Evolutionary conservation across 1,140 invertebrate species (phyloP), one percentile per base, ranked within the genome.

Genomic region (Drosophila miranda): DNA sequence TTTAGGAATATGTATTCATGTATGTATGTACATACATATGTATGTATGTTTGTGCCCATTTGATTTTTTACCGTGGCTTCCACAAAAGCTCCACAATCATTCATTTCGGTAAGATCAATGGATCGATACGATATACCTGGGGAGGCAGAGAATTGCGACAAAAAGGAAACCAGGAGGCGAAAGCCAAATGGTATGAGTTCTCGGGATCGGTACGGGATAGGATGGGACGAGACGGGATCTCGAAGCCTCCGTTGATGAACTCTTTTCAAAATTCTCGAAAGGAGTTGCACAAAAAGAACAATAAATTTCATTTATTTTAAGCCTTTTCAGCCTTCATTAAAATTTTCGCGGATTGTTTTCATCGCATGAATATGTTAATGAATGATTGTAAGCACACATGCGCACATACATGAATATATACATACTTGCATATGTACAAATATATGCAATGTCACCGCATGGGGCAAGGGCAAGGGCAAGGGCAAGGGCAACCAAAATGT

Each of bases 91-190:
- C 67, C 63, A 67, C 59, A 86, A 86, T 86, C 82, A 87, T 86
- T 86, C 78, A 87, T 87, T 86, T 86, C 82, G 82, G 82, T 87
- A 67, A 86, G 82, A 86, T 86, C 83, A 86, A 86, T 86, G 82
- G 73, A 75, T 82, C 78, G 83, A 87, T 82, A 78, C 75, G 49
- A 86, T 78, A 75, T 67, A 57, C 75, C 51, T 50, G 59, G 64
- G 50, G 64, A 67, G 64, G 13, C 43, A 42, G 16, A 67, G 34
- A 61, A 67, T 60, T 68, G 82, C 59, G 71, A 82, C 81, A 87
- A 77, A 86, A 81, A 77, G 71, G 57, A 77, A 73, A 43, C 60
- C 66, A 52, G 14, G 66, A 61, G 48, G 48, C 56, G 13, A 58
- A 61, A 52, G 44, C 52, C 34, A 57, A 74, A 56, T 53, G 64